Evolutionary conservation across 2,797 vertebrate species (phyloP).

Genomic region (Betta splendens): DNA sequence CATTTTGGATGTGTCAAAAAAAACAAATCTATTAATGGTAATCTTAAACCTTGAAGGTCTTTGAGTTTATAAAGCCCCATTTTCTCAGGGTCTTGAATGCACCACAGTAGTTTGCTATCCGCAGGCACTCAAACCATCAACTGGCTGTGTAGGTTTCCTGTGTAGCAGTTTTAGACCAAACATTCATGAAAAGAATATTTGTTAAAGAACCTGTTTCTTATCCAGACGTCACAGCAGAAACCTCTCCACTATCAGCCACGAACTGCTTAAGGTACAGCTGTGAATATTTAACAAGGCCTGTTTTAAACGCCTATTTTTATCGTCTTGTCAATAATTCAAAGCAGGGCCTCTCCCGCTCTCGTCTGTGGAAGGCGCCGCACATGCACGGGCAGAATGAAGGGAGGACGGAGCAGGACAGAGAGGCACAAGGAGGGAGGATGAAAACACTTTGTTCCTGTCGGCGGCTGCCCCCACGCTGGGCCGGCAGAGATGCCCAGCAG

Average conservation of each 20-base stretch:
- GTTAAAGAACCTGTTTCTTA: conserved; percentile 27
- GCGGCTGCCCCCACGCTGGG: conserved; percentile 10
- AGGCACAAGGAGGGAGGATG: conserved; percentile 2
- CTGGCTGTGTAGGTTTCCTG: too few species aligned
- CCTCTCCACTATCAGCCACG: conserved; percentile 44
- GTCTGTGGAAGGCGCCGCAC: conserved; percentile 25
- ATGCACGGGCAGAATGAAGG: too few species aligned
- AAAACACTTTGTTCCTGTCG: conserved; percentile 32
- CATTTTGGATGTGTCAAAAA: too few species aligned
- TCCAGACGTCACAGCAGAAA: conserved; percentile 9
- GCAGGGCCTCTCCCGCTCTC: conserved; percentile 57
- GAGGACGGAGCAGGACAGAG: not conserved
- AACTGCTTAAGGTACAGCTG: conserved; percentile 63
- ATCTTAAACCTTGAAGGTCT: too few species aligned
- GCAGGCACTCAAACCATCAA: not conserved
- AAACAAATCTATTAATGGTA: too few species aligned
- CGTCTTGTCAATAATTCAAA: conserved; percentile 78
- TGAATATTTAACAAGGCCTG: conserved; percentile 75
- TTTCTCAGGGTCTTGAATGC: too few species aligned
- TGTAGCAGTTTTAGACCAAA: conserved; percentile 2
- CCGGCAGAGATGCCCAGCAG: conserved; percentile 26
- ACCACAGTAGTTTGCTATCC: too few species aligned
- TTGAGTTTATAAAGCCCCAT: too few species aligned
- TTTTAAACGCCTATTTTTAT: conserved; percentile 80
- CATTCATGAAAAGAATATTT: conserved; percentile 29